Conservation (phyloP, 64 coral and sea anemone genomes). For the Montipora efflorescens region DNA sequence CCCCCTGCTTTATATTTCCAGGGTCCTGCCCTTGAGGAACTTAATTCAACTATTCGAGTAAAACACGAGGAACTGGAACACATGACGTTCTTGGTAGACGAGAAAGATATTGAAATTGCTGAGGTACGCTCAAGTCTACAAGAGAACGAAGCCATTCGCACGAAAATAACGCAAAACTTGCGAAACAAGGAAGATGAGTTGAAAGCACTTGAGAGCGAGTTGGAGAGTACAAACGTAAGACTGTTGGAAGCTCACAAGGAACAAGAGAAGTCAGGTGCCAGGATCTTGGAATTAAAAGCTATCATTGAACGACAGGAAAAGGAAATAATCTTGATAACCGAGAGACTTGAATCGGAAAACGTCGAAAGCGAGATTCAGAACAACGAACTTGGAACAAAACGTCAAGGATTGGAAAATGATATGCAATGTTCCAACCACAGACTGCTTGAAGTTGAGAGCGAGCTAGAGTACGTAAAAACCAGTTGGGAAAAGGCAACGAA, state of each 20-base stretch:
- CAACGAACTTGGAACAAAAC: background rate
- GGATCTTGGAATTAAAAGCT: constrained; percentile 7
- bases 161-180: constrained; percentile 6
- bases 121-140: constrained; percentile 50
- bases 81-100: constrained; percentile 81
- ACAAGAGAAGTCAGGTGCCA: background rate
- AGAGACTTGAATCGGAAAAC: background rate
- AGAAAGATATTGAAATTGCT: constrained; percentile 78
- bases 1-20: background rate
- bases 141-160: constrained; percentile 7
- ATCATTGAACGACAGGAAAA: constrained; percentile 36
- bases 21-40: constrained; percentile 50
- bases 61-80: constrained; percentile 85
- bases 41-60: constrained; percentile 61
- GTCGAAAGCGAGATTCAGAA: background rate
- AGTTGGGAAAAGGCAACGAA: background rate
- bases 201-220: constrained; percentile 3
- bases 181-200: constrained; percentile 7
- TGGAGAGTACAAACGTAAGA: background rate
- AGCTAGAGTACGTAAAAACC: constrained; percentile 1
- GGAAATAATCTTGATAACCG: constrained; percentile 8
- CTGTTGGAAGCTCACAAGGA: background rate
- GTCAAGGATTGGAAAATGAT: background rate
- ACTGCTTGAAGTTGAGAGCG: constrained; percentile 45
- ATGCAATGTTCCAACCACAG: background rate